Evolutionary conservation across 2,888 invertebrate species (phyloP), one percentile per base, ranked within the genome.

Genomic region (Kuschelorhynchus macadamiae): DNA sequence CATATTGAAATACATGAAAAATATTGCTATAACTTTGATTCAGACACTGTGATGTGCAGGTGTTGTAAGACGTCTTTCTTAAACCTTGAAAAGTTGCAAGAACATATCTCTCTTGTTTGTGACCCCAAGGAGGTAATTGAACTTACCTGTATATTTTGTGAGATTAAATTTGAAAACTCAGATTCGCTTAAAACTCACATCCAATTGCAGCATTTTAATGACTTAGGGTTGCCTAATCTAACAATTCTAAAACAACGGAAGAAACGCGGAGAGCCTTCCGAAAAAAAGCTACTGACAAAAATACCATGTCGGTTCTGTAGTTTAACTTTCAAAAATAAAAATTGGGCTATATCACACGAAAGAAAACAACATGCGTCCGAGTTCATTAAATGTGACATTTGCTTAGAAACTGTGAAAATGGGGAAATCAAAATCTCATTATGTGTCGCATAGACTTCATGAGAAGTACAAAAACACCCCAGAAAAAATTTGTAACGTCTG

Each of bases 71-170:
- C n/a, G 7, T 8, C 4, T 14, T 60, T 50, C 32, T 16, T 16
- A 7, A 50, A 14, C 25, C 0, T 12, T 11, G 16, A 39, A 7
- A 50, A 60, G 1, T 16, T 60, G 11, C 12, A 60, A 8, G 17
- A 42, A 30, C 60, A 60, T 32, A 7, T 41, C 1, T 11, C 17
- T 3, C 7, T 32, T 18, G 9, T 60, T 1, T 14, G 4, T 1
- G 42, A 50, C 4, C 1, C 9, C 1, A 25, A 25, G 5, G 17
- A 9, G 8, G 39, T 50, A 18, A 50, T 84, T 4, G 85, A 85
- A 71, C 85, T 85, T 64, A 78, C 79, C 0, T 82, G 83, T 0
- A 44, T 83, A 0, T 75, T 84, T 0, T 86, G 86, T 71, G 78
- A 84, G 0, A 85, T 85, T 46, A 85, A 85, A 32, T 41, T 52